These are phyloP conservation scores for Emydocephalus ijimae DNA, from an alignment of 2,113 vertebrate species.

Conservation along the genomic window DNA sequence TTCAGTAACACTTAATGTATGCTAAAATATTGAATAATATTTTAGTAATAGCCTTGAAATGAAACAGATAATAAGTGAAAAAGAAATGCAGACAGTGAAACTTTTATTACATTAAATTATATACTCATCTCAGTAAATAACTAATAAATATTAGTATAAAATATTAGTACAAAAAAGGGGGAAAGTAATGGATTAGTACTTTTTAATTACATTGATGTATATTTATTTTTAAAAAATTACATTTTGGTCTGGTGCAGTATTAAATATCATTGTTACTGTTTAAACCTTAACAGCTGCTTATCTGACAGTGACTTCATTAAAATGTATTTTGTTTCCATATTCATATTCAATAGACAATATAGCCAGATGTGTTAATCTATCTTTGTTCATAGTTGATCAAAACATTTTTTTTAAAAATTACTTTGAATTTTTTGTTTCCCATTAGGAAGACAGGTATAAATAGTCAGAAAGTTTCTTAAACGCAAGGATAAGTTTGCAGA, in stretches of 20 bases:
- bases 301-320: neutral
- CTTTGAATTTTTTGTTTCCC: neutral
- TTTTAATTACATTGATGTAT: neutral
- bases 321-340: neutral
- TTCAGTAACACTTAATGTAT: neutral
- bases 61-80: neutral
- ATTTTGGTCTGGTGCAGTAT: neutral
- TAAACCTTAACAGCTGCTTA: neutral
- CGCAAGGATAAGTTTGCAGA: neutral
- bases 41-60: neutral
- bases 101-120: neutral
- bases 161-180: neutral
- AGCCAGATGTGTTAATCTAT: neutral
- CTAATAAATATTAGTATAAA: neutral
- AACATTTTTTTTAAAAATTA: neutral
- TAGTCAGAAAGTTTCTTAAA: neutral
- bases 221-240: neutral
- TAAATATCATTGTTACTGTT: neutral
- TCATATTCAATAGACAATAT: neutral
- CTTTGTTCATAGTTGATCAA: neutral
- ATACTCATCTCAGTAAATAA: neutral
- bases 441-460: neutral
- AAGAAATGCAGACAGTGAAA: neutral
- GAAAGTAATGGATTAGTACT: neutral
- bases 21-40: neutral